Evolutionary conservation across 2,888 invertebrate species (phyloP).

Genomic region (Pycnomerus fuliginosus): DNA sequence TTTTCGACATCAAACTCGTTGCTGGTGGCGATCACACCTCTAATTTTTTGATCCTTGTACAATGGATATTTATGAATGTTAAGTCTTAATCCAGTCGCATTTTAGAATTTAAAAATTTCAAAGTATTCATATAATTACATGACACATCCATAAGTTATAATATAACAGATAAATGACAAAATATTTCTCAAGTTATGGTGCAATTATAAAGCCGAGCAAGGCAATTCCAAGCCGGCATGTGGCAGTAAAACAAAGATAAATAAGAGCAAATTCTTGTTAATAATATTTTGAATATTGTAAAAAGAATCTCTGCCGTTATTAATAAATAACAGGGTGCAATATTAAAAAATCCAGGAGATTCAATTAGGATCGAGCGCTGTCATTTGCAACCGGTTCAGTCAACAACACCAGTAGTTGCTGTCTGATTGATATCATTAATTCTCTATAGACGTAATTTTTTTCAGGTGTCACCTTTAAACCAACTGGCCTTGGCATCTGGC

Average conservation of each 20-base stretch:
- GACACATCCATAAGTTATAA: slow-evolving; percentile 28
- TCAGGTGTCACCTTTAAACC: slow-evolving; percentile 10
- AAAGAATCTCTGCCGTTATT: slow-evolving; percentile 2
- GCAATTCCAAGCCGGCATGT: slow-evolving; percentile 22
- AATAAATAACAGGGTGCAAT: too few relatives aligned
- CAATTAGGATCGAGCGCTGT: not conserved
- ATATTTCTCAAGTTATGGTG: slow-evolving; percentile 30
- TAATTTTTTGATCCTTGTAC: too few relatives aligned
- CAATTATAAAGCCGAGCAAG: slow-evolving; percentile 25
- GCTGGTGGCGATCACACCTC: too few relatives aligned
- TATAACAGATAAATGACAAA: slow-evolving; percentile 31
- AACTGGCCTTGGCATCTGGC: slow-evolving; percentile 16
- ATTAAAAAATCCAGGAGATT: too few relatives aligned
- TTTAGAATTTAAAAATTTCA: slow-evolving; percentile 24
- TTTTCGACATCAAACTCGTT: too few relatives aligned
- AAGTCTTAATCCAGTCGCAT: slow-evolving; percentile 13
- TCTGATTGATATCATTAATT: slow-evolving; percentile 29
- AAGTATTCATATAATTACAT: slow-evolving; percentile 26
- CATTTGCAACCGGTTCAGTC: slow-evolving; percentile 19
- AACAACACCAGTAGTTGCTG: slow-evolving; percentile 28
- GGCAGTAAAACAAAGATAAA: slow-evolving; percentile 23
- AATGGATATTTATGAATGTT: too few relatives aligned
- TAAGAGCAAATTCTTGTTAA: slow-evolving; percentile 22
- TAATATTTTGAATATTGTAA: slow-evolving; percentile 19
- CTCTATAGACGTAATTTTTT: slow-evolving; percentile 17